Base-by-base conservation (phyloP, 1,140 invertebrate genomes). In the Drosophila insularis region DNA sequence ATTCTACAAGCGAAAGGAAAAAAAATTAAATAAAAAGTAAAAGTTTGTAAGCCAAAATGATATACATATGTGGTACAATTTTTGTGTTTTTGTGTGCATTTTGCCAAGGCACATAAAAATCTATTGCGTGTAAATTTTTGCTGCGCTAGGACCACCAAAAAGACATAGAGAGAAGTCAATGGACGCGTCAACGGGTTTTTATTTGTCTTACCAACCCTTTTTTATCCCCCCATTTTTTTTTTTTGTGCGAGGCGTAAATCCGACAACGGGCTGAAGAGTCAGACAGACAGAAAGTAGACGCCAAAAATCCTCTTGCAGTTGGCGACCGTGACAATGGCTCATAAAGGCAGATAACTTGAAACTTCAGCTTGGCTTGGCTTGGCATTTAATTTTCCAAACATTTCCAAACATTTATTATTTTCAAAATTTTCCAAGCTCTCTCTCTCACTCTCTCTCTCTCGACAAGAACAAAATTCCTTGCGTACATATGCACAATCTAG, bases 71-170 rank as follows among this genome's bases (percentile, higher is more conserved):
- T 81, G 74, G 54, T 1, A 58, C 27, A 1, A 54, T 27, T 71
- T 23, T 14, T 35, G 35, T 85, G 63, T 81, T 67, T 81, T 67
- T 50, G 58, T 68, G 74, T 60, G 68, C 75, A 67, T 60, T 68
- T 60, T 75, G 78, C 35, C 77, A 78, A 61, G 27, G 78, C 71
- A 77, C 84, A 90, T 90, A 90, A 89, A 90, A 90, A 90, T 90
- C 82, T 89, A 90, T 90, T 84, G 87, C 89, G 87, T 90, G 87
- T 90, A 90, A 90, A 90, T 80, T 81, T 84, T 81, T 82, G 60
- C 66, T 84, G 67, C 68, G 39, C 43, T 19, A 72, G 74, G 70
- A 80, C 65, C 62, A 71, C 59, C 46, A 54, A 63, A 63, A 37
- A 50, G 8, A 50, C 17, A 21, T 11, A 50, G 43, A 35, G 27